Evolutionary conservation across 2,888 invertebrate species (phyloP).

Genomic region (Cheilosia grossa): DNA sequence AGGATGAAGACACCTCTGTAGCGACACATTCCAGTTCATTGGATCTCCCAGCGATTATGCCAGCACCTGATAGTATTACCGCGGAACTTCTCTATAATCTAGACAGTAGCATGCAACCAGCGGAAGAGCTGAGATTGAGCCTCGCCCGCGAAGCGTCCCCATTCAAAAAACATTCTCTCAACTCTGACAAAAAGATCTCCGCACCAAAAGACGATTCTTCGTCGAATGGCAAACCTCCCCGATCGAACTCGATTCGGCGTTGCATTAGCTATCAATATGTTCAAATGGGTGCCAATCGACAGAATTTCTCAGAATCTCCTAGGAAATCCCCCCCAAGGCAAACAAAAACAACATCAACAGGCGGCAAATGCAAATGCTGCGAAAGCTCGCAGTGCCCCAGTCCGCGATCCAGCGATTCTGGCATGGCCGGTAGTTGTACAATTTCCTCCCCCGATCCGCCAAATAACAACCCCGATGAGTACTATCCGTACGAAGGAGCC

Average conservation of each 20-base stretch:
- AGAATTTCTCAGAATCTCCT: conserved; percentile 41
- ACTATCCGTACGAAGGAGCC: conserved; percentile 51
- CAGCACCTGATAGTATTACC: conserved; percentile 84
- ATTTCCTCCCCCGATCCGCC: conserved; percentile 89
- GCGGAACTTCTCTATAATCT: conserved; percentile 85
- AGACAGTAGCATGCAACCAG: conserved; percentile 77
- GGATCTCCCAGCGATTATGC: conserved; percentile 84
- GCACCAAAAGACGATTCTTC: conserved; percentile 61
- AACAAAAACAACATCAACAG: conserved; percentile 56
- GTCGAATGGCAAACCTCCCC: conserved; percentile 57
- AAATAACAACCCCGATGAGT: conserved; percentile 68
- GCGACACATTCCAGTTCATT: conserved; percentile 85
- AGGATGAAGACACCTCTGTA: conserved; percentile 78
- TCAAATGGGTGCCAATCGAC: conserved; percentile 76
- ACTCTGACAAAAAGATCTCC: conserved; percentile 85
- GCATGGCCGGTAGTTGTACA: conserved; percentile 92
- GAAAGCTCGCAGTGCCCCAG: conserved; percentile 87
- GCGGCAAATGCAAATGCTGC: conserved; percentile 85
- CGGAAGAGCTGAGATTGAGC: conserved; percentile 78
- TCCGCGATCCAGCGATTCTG: conserved; percentile 90
- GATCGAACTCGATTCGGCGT: conserved; percentile 81
- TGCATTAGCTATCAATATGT: conserved; percentile 84
- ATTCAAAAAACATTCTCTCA: conserved; percentile 85
- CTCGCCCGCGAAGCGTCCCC: conserved; percentile 79
- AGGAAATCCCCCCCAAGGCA: conserved; percentile 57